Evolutionary conservation across 2,797 vertebrate species (phyloP), one percentile per base, ranked within the genome.

Genomic region (Sebastes trivittatus): DNA sequence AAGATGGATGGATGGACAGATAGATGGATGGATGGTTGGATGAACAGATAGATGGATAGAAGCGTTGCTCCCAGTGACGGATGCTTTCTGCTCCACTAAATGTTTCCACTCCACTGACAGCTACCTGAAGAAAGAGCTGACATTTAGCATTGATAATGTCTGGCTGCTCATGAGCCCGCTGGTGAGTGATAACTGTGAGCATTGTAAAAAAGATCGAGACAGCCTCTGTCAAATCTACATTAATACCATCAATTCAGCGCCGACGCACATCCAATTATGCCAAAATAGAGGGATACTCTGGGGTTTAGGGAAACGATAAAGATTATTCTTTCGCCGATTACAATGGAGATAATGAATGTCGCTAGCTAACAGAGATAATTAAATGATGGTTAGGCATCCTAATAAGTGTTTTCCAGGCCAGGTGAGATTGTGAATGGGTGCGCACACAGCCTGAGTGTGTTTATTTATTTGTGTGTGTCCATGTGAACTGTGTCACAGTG

Each of bases 261-360:
- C 62, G 79, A 83, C 27, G 22, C 70, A 56, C 46, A 78, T 83
- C 71, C 58, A 84, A 81, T 86, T 82, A 81, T 84, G 78, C 62
- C 73, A 85, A 85, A 88, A 76, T 30, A 71, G 18, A 78, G 69
- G 56, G 34, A 85, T 75, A 88, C 81, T 72, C 72, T 64, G 42
- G 63, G 78, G 65, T 87, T 90, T 72, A 74, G 59, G 74, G 75
- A 79, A 86, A 80, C 61, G 22, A 71, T 56, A 72, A 84, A 59
- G 69, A 87, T 78, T 75, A 68, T 80, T 77, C 29, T 75, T 69
- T 18, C 23, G 13, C 52, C 2, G n/a, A 78, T 90, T 75, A 67
- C 73, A 82, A 58, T 72, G 36, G 64, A 75, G 71, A 93, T 89
- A 84, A 87, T 81, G 42, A 81, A 87, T 81, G 62, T 76, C 13